Conservation (phyloP, 2,888 invertebrate species). For the Dryomyza anilis region DNA sequence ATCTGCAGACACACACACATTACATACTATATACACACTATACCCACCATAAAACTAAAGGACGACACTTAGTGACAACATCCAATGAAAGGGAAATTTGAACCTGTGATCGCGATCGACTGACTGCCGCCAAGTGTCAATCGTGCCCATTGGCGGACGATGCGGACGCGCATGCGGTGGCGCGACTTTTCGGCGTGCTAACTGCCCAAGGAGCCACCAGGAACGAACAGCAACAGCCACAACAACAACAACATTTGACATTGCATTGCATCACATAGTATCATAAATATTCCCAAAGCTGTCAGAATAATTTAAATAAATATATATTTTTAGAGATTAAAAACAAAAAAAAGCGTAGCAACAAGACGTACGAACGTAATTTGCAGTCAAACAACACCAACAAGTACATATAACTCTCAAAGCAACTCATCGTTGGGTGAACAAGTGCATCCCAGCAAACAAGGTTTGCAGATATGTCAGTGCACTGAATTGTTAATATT, state of each 20-base stretch:
- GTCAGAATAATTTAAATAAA: slow-evolving; percentile 26
- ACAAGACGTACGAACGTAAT: neutral
- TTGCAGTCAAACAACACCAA: too few relatives aligned
- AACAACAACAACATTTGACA: slow-evolving; percentile 14
- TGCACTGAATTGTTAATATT: too few relatives aligned
- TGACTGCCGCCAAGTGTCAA: slow-evolving; percentile 12
- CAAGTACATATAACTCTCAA: too few relatives aligned
- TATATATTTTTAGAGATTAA: neutral
- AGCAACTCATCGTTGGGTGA: too few relatives aligned
- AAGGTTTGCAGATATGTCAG: too few relatives aligned
- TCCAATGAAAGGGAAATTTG: slow-evolving; percentile 7
- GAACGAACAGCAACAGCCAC: too few relatives aligned
- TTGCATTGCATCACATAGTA: slow-evolving; percentile 2
- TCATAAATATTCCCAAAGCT: slow-evolving; percentile 24
- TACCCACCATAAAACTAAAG: too few relatives aligned
- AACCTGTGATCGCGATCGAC: slow-evolving; percentile 3
- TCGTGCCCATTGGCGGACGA: neutral
- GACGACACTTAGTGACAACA: too few relatives aligned
- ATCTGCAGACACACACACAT: too few relatives aligned
- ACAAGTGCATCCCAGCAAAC: too few relatives aligned
- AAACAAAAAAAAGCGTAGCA: neutral
- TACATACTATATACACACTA: too few relatives aligned
- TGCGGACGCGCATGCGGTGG: too few relatives aligned
- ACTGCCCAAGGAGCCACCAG: neutral
- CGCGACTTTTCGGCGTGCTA: slow-evolving; percentile 9